Evolutionary conservation across 2,113 vertebrate species (phyloP).

Genomic region (Pelusios castaneus): DNA sequence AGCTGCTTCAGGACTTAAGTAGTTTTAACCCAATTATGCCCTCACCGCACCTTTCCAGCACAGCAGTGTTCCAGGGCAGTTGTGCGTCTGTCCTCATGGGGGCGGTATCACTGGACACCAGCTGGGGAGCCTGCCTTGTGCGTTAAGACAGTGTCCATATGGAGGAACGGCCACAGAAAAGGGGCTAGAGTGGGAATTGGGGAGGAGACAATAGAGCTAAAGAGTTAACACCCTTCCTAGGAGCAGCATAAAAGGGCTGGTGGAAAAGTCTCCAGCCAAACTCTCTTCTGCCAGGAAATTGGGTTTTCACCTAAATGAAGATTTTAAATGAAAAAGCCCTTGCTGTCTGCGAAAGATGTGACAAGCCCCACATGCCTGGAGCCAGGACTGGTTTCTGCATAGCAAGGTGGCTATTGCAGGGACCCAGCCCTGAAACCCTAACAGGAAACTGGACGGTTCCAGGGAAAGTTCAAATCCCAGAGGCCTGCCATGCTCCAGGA

Average conservation of each 20-base stretch:
- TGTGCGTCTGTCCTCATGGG: background rate
- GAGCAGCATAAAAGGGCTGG: background rate
- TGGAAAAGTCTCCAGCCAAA: background rate
- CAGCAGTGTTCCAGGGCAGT: background rate
- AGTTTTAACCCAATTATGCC: background rate
- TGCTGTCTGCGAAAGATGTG: background rate
- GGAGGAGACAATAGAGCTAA: background rate
- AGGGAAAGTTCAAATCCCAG: background rate
- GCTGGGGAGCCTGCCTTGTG: background rate
- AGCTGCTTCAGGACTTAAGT: constrained; percentile 28
- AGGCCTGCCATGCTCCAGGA: no score
- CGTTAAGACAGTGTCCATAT: background rate
- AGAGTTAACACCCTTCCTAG: background rate
- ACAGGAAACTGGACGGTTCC: background rate
- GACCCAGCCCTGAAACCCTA: background rate
- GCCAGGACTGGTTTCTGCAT: background rate
- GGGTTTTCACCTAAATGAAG: background rate
- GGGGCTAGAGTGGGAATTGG: background rate
- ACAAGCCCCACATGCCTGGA: background rate
- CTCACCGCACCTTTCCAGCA: background rate
- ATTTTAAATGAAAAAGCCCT: background rate
- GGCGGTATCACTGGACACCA: background rate
- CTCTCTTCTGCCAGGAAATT: background rate
- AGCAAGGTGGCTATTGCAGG: background rate
- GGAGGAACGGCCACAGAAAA: background rate